Evolutionary conservation across 2,797 vertebrate genomes (phyloP).

Genomic region (Rhadinocentrus ornatus): DNA sequence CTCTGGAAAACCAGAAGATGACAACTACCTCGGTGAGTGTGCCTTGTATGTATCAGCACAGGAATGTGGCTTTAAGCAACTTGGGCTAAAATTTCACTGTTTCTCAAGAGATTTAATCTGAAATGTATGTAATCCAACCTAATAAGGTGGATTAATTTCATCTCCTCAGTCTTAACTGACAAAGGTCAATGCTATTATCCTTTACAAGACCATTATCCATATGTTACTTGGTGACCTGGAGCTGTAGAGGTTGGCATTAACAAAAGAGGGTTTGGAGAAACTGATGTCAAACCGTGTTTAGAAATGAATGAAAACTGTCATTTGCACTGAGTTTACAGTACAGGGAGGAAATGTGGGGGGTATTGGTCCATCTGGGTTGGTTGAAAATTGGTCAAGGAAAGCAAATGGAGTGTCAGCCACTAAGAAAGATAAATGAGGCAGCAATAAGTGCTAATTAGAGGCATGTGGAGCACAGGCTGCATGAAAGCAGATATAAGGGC

Average conservation of each 20-base stretch:
- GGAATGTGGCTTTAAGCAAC: slow-evolving; percentile 23
- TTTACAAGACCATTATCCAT: slow-evolving; percentile 43
- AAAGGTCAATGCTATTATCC: slow-evolving; percentile 55
- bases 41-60: slow-evolving; percentile 11
- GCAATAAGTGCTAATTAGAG: slow-evolving; percentile 82
- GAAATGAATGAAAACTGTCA: slow-evolving; percentile 54
- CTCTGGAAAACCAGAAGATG: slow-evolving; percentile 94
- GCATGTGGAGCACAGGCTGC: slow-evolving; percentile 75
- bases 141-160: slow-evolving; percentile 42
- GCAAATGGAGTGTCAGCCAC: slow-evolving; percentile 77
- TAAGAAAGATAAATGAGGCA: slow-evolving; percentile 81
- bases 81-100: slow-evolving; percentile 41
- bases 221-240: slow-evolving; percentile 44
- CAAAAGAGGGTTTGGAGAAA: slow-evolving; percentile 33
- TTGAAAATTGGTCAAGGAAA: slow-evolving; percentile 62
- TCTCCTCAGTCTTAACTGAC: slow-evolving; percentile 32
- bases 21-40: slow-evolving; percentile 96
- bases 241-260: slow-evolving; percentile 32
- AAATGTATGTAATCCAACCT: slow-evolving; percentile 40
- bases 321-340: slow-evolving; percentile 41
- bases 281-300: slow-evolving; percentile 51
- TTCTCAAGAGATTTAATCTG: slow-evolving; percentile 7
- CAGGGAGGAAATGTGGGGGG: slow-evolving; percentile 49
- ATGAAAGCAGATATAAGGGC: slow-evolving; percentile 74
- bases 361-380: slow-evolving; percentile 54